Conservation (phyloP, 2,797 vertebrate species). For the Rhabdomys pumilio region DNA sequence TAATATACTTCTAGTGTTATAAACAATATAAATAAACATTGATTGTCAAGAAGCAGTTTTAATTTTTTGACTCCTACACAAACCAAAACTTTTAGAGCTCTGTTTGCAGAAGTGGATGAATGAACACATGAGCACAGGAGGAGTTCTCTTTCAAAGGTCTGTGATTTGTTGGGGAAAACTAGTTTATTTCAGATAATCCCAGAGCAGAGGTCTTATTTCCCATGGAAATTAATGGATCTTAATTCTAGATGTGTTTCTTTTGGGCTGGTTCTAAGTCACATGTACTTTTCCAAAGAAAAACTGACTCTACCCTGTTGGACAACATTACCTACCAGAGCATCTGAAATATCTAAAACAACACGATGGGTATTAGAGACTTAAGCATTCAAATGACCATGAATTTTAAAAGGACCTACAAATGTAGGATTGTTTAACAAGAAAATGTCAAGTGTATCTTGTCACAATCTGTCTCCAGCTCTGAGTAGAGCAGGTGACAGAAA, state of each 20-base stretch:
- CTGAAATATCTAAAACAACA: not conserved
- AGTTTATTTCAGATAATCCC: not conserved
- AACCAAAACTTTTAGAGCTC: not conserved
- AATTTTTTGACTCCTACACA: not conserved
- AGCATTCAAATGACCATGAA: not conserved
- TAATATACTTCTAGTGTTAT: not conserved
- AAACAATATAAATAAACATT: not conserved
- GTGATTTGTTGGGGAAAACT: not conserved
- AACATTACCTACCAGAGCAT: not conserved
- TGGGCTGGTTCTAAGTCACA: not conserved
- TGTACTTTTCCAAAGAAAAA: not conserved
- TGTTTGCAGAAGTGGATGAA: not conserved
- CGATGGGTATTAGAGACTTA: not conserved
- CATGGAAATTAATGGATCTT: not conserved
- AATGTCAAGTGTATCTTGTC: not conserved
- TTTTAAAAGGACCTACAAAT: not conserved
- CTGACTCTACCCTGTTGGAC: not conserved
- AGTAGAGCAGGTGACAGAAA: not conserved
- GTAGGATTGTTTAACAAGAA: not conserved
- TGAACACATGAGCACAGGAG: not conserved
- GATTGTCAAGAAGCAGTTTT: not conserved
- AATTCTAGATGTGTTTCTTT: not conserved
- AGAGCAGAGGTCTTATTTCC: not conserved
- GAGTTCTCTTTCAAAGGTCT: not conserved
- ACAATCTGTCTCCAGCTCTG: not conserved